Conservation (phyloP, 2,888 invertebrate species). For the Drosophila pseudotakahashii region DNA sequence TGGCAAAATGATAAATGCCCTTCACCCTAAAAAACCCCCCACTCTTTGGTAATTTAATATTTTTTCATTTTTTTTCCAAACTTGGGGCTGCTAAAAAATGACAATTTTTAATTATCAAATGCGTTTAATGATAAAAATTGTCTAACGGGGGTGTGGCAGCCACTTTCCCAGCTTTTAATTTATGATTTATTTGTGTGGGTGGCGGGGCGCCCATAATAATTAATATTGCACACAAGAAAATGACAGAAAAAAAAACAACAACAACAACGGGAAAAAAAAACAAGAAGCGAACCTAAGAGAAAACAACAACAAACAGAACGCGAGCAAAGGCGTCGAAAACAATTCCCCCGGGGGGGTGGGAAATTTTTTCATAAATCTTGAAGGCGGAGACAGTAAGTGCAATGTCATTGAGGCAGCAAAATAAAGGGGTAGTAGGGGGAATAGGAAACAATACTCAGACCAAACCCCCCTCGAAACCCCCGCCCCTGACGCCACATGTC, state of each 20-base stretch:
- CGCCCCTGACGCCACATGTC: slow-evolving; percentile 46
- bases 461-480: slow-evolving; percentile 24
- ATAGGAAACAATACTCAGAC: slow-evolving; percentile 41
- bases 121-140: slow-evolving; percentile 82
- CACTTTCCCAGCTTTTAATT: slow-evolving; percentile 68
- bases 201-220: slow-evolving; percentile 75
- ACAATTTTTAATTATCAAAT: slow-evolving; percentile 83
- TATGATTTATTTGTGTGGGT: slow-evolving; percentile 76
- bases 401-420: slow-evolving; percentile 71
- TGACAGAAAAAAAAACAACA: slow-evolving; percentile 27
- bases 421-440: slow-evolving; percentile 49
- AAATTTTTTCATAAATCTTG: slow-evolving; percentile 74
- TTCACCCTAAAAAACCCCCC: slow-evolving; percentile 37
- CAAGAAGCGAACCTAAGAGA: slow-evolving; percentile 32
- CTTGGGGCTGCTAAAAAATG: slow-evolving; percentile 67
- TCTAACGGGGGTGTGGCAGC: slow-evolving; percentile 21
- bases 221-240: slow-evolving; percentile 76
- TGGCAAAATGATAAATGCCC: slow-evolving; percentile 81
- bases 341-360: slow-evolving; percentile 30
- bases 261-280: slow-evolving; percentile 3
- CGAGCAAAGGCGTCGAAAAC: slow-evolving; percentile 38
- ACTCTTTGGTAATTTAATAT: slow-evolving; percentile 74
- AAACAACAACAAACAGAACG: slow-evolving; percentile 12
- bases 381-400: slow-evolving; percentile 67
- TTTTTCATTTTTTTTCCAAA: slow-evolving; percentile 35